Evolutionary conservation across 2,113 vertebrate genomes (phyloP), one percentile per base, ranked within the genome.

Genomic region (Herpetotheres cachinnans): DNA sequence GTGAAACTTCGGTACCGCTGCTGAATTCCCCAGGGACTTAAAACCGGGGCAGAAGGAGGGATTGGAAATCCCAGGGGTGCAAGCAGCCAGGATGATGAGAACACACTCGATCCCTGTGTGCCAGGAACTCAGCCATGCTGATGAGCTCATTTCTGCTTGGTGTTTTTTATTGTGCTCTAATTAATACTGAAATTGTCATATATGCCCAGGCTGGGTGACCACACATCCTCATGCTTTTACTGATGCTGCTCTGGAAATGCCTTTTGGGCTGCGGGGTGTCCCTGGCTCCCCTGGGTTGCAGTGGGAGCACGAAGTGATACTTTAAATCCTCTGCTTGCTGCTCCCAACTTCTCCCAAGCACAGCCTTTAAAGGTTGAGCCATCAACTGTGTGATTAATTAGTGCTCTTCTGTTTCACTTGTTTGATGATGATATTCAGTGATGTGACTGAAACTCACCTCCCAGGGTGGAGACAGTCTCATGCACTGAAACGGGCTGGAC

Each of bases 401-500:
- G 72, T 90, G 83, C 80, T 94, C 65, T 94, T 84, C 89, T 86
- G 46, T 89, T 95, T 90, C 92, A 30, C 63, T 90, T 76, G 69
- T n/a, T 94, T 93, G 77, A 82, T 2, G 15, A 26, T 69, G 90
- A 66, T 82, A 36, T 16, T 93, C 66, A 50, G 89, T 47, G 86
- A 84, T 91, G 84, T 69, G 85, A 56, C 82, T 95, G 91, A 84
- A 94, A 85, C 65, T 89, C 63, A 66, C 71, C 85, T 85, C 87
- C 72, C 72, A 54, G 82, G 46, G 70, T 1, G 1, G 69, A 78
- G 69, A 36, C 40, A 24, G 38, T 18, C 40, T 82, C 66, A 6
- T 9, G 66, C 1, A 2, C 44, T 56, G 40, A 19, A 90, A 66
- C 3, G 13, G 40, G 40, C 40, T 42, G 40, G 40, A 42, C 40